phyloP scores from a whole-genome alignment of 2,888 invertebrate genomes.

The Nasonia oneida region DNA sequence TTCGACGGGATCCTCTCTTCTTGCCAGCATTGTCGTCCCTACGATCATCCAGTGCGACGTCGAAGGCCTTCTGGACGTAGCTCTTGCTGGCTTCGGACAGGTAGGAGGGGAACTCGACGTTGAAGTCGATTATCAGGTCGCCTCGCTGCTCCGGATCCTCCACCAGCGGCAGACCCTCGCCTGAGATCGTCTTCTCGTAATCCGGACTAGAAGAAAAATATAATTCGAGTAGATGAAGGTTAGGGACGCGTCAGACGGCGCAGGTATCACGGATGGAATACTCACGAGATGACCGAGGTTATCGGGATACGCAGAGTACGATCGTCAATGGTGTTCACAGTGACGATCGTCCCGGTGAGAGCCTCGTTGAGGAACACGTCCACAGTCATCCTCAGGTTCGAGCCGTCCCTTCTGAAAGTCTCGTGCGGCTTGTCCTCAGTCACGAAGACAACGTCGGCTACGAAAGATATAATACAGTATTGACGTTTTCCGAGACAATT shows the following conservation, averaged over 20 bases:
- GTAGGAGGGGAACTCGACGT: conserved; percentile 82
- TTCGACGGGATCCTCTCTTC: neutral
- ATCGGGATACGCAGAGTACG: conserved; percentile 85
- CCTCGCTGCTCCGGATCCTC: conserved; percentile 84
- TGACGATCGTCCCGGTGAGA: conserved; percentile 85
- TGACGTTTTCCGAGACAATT: neutral
- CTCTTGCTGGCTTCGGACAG: conserved; percentile 80
- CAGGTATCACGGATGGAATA: neutral
- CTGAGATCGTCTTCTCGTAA: conserved; percentile 85
- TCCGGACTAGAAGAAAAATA: conserved; percentile 79
- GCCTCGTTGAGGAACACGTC: conserved; percentile 86
- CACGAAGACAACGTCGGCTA: conserved; percentile 88
- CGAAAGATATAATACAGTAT: conserved; percentile 58
- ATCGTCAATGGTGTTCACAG: conserved; percentile 86
- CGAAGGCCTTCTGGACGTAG: conserved; percentile 72
- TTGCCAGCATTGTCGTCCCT: neutral
- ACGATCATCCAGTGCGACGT: conserved; percentile 17
- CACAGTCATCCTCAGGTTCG: conserved; percentile 84
- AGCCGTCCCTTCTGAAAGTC: conserved; percentile 83
- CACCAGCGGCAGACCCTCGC: conserved; percentile 87
- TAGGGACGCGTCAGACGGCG: neutral
- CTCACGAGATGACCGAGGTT: conserved; percentile 85
- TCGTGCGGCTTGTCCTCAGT: conserved; percentile 87
- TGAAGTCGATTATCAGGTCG: conserved; percentile 86
- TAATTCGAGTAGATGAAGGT: neutral